phyloP scores from a whole-genome alignment of 2,797 vertebrate genomes.

The Semotilus atromaculatus region DNA sequence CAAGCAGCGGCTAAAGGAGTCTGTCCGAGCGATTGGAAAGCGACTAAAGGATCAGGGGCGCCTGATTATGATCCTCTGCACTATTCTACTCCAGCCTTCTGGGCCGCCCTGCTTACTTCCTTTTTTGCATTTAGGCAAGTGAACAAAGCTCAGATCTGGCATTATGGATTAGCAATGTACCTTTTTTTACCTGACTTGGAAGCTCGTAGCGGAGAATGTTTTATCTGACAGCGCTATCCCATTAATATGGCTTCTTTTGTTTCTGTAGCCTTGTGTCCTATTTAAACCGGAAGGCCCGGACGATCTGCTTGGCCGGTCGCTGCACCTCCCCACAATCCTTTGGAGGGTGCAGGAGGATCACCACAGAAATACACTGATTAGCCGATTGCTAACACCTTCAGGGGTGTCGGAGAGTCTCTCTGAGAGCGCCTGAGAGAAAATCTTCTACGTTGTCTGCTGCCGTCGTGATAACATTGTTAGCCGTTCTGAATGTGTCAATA shows the following conservation, averaged over 20 bases:
- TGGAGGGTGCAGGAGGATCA: constrained; percentile 48
- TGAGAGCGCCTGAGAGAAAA: constrained; percentile 59
- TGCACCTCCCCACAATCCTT: constrained; percentile 45
- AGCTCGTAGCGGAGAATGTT: constrained; percentile 43
- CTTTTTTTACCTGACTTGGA: constrained; percentile 58
- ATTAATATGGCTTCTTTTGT: constrained; percentile 50
- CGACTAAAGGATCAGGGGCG: constrained; percentile 68
- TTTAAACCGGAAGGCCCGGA: constrained; percentile 40
- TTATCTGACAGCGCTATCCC: constrained; percentile 32
- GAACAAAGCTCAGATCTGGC: constrained; percentile 67
- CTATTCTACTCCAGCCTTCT: constrained; percentile 45
- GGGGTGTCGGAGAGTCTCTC: constrained; percentile 51
- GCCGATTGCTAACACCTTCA: constrained; percentile 57
- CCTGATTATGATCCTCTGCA: constrained; percentile 56
- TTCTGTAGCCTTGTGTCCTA: constrained; percentile 34
- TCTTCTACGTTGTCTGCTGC: constrained; percentile 53
- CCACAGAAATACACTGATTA: constrained; percentile 59
- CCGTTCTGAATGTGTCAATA: constrained; percentile 39
- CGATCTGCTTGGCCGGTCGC: constrained; percentile 48
- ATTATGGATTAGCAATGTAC: constrained; percentile 52
- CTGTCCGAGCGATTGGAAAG: constrained; percentile 73
- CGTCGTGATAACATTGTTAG: constrained; percentile 63
- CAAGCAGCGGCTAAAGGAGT: constrained; percentile 74
- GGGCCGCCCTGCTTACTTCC: constrained; percentile 66
- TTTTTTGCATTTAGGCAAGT: constrained; percentile 69